Conservation (phyloP, 2,888 invertebrate species). For the Sinohyriopsis cumingii region DNA sequence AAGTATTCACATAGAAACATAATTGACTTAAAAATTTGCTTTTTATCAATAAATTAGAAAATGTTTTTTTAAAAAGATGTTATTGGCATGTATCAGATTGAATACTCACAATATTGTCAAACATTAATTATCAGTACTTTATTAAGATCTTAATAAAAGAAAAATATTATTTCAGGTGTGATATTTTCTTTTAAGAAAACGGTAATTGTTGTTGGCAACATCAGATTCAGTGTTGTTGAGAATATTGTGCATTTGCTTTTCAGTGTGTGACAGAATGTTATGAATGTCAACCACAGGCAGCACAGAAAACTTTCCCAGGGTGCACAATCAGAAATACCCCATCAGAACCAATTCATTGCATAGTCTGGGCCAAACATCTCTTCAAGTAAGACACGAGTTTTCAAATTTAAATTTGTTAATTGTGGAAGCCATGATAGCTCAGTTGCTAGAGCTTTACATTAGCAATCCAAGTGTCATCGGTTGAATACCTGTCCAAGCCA, state of each 20-base stretch:
- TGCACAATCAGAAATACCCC: slow-evolving; percentile 99
- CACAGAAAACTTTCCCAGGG: slow-evolving; percentile 94
- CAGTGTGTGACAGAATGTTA: slow-evolving; percentile 90
- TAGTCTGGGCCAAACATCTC: slow-evolving; percentile 99
- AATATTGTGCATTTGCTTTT: slow-evolving; percentile 4
- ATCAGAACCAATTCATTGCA: slow-evolving; percentile 98
- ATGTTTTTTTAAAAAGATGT: too few relatives aligned
- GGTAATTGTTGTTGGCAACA: background rate
- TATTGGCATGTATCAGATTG: too few relatives aligned
- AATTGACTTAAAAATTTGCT: too few relatives aligned
- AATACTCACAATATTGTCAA: too few relatives aligned
- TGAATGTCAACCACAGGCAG: slow-evolving; percentile 93
- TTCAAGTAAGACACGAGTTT: slow-evolving; percentile 84
- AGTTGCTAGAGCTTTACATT: background rate
- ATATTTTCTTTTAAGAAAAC: too few relatives aligned
- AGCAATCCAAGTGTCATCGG: background rate
- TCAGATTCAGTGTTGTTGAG: background rate
- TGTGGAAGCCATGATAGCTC: background rate
- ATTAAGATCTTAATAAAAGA: too few relatives aligned
- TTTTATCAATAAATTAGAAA: too few relatives aligned
- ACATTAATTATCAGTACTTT: too few relatives aligned
- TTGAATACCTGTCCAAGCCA: background rate
- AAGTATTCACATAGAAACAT: too few relatives aligned
- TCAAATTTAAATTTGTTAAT: background rate
- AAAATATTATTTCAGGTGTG: too few relatives aligned